Conservation (phyloP, 2,888 invertebrate species). For the Drosophila colorata region DNA sequence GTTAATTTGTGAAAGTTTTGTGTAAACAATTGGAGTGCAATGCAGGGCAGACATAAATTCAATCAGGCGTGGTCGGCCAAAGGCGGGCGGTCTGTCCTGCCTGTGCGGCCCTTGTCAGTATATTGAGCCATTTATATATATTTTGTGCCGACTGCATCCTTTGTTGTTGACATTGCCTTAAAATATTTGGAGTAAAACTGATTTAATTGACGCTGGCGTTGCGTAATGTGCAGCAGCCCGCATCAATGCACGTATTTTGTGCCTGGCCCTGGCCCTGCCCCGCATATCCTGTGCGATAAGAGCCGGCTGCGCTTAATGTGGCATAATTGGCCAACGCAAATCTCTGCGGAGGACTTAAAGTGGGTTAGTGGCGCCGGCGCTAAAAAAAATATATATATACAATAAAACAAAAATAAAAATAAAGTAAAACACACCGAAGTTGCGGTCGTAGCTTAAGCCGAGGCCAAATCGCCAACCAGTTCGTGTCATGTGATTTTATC, state of each 20-base stretch:
- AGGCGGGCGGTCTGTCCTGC: slow-evolving; percentile 26
- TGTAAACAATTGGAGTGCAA: slow-evolving; percentile 72
- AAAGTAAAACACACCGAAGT: slow-evolving; percentile 28
- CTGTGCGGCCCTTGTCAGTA: slow-evolving; percentile 55
- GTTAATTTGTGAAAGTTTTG: slow-evolving; percentile 80
- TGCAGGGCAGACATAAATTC: slow-evolving; percentile 68
- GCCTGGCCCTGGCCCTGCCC: slow-evolving; percentile 19
- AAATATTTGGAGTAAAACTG: slow-evolving; percentile 80
- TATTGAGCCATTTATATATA: slow-evolving; percentile 50
- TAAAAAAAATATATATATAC: slow-evolving; percentile 37
- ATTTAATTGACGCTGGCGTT: slow-evolving; percentile 77
- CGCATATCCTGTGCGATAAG: slow-evolving; percentile 57
- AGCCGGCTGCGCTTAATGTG: slow-evolving; percentile 69
- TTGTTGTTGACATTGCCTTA: slow-evolving; percentile 70
- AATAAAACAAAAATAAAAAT: slow-evolving; percentile 12
- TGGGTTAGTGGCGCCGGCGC: slow-evolving; percentile 81
- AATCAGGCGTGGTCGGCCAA: slow-evolving; percentile 74
- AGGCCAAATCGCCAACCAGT: slow-evolving; percentile 77
- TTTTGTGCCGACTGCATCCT: slow-evolving; percentile 29
- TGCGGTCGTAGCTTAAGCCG: slow-evolving; percentile 44
- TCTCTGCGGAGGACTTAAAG: slow-evolving; percentile 54
- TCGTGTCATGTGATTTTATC: slow-evolving; percentile 81
- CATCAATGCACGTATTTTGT: slow-evolving; percentile 17
- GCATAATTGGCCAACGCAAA: slow-evolving; percentile 72
- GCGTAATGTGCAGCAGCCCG: slow-evolving; percentile 62